A percentile compares a stretch with the other conserved stretches of the same genome.
Evolutionary conservation across 53 echinoderm and acorn worm species (phyloP).

Genomic region (Arbacia lixula): DNA sequence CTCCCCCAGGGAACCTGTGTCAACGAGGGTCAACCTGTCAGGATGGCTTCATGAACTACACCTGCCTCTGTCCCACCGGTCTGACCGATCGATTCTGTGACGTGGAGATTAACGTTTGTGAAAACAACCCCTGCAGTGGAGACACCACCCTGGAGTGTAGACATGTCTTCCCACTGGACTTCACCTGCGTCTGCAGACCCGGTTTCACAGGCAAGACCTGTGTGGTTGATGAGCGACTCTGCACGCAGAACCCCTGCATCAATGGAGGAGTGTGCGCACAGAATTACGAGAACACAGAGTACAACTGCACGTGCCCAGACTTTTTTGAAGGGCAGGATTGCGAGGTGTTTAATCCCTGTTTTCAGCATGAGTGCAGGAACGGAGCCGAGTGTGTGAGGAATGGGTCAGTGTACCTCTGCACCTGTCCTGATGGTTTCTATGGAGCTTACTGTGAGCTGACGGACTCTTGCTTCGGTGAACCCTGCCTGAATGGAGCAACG

Average conservation of each 20-base stretch:
- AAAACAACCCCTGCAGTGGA: conserved; percentile 68
- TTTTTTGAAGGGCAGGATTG: conserved; percentile 90
- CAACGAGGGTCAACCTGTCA: conserved; percentile 76
- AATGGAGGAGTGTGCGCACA: conserved; percentile 84
- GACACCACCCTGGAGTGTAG: conserved; percentile 66
- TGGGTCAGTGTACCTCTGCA: conserved; percentile 68
- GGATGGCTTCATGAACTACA: conserved; percentile 93
- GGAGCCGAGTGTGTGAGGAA: conserved; percentile 75
- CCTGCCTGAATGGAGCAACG: conserved; percentile 72
- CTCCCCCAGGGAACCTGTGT: conserved; percentile 71
- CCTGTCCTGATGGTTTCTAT: conserved; percentile 64
- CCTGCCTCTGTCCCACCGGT: conserved; percentile 81
- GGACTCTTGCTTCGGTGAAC: conserved; percentile 72
- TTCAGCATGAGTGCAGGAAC: conserved; percentile 74
- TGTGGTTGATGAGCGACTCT: conserved; percentile 77
- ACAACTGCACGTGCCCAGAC: conserved; percentile 81
- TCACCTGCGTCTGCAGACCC: conserved; percentile 73
- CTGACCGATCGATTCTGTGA: conserved; percentile 73
- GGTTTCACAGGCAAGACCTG: conserved; percentile 92
- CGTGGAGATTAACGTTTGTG: conserved; percentile 81
- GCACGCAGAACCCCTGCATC: conserved; percentile 76
- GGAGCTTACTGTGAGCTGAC: conserved; percentile 76
- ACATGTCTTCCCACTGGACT: conserved; percentile 83
- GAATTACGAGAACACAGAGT: conserved; percentile 70
- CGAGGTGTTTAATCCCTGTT: conserved; percentile 85